These are phyloP conservation scores for Lynx canadensis DNA, from an alignment of 2,113 vertebrate genomes.

Conservation along the genomic window DNA sequence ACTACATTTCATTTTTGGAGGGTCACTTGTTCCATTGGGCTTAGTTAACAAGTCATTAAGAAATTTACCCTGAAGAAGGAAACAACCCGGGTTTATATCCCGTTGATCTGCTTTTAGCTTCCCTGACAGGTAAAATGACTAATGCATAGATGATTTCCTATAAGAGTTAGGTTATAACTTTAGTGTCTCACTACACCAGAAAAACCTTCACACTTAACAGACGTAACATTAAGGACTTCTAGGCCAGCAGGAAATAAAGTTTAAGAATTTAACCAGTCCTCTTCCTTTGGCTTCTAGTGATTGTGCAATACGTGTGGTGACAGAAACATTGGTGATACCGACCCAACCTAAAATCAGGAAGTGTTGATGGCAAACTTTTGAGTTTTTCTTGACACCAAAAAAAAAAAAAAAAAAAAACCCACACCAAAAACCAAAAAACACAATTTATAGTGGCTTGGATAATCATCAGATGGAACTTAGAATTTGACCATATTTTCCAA, in stretches of 20 bases:
- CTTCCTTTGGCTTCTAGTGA: conserved; percentile 63
- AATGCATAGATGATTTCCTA: background rate
- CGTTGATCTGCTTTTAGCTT: conserved; percentile 63
- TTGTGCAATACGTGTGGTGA: conserved; percentile 48
- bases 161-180: conserved; percentile 34
- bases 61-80: conserved; percentile 9
- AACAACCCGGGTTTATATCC: background rate
- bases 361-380: background rate
- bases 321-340: conserved; percentile 38
- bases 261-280: conserved; percentile 52
- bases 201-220: background rate
- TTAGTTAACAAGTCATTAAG: conserved; percentile 35
- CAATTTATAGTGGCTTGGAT: background rate
- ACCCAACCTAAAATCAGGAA: conserved; percentile 57
- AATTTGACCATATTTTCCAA: background rate
- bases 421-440: background rate
- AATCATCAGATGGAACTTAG: background rate
- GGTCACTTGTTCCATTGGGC: conserved; percentile 1
- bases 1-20: background rate
- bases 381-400: conserved; percentile 2
- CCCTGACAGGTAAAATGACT: background rate
- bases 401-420: background rate
- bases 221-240: conserved; percentile 7
- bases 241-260: conserved; percentile 72
- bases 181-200: background rate